A percentile compares a stretch with the other conserved stretches of the same genome.
phyloP scores from a whole-genome alignment of 2,797 vertebrate species.

The Ctenosaura bakeri region DNA sequence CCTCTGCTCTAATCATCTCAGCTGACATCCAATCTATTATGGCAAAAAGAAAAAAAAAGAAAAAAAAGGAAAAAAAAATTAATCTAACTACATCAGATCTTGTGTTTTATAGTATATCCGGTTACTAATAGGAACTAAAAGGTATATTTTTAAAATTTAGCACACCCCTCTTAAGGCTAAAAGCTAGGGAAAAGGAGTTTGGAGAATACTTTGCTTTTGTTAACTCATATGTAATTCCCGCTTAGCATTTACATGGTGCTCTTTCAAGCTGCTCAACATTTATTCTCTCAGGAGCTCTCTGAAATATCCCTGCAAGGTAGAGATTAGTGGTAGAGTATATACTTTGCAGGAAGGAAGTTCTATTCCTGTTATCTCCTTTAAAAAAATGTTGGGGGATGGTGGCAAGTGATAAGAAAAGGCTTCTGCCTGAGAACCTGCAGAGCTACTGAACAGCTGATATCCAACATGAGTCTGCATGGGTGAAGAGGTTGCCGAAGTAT shows the following conservation, averaged over 20 bases:
- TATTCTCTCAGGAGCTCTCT: background rate
- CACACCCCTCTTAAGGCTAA: background rate
- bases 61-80: background rate
- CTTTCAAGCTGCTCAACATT: background rate
- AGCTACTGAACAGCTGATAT: background rate
- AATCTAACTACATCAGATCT: background rate
- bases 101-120: background rate
- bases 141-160: background rate
- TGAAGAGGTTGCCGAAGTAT: background rate
- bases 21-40: background rate
- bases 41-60: background rate
- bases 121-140: background rate
- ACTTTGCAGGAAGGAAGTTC: background rate
- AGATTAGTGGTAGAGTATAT: background rate
- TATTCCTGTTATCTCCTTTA: too few relatives aligned
- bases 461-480: background rate
- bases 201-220: background rate
- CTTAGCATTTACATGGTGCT: background rate
- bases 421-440: background rate
- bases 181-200: background rate
- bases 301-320: background rate
- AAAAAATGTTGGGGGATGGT: background rate
- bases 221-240: too few relatives aligned
- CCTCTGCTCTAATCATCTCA: background rate
- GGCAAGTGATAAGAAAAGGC: background rate